Conservation (phyloP, 2,797 vertebrate species). For the Amazona finschi region DNA sequence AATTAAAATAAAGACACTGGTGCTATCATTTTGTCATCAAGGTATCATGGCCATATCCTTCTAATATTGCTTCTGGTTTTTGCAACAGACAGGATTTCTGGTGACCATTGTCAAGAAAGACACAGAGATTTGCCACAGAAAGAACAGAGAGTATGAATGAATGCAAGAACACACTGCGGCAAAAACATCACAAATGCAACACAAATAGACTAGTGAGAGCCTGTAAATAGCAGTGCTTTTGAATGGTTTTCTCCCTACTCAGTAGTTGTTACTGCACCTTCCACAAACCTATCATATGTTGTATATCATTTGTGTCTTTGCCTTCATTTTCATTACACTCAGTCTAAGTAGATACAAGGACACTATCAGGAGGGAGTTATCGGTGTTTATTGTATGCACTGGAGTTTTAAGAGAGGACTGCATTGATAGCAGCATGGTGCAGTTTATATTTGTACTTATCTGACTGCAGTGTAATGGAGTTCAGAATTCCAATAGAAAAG, state of each 20-base stretch:
- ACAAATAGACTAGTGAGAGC: background rate
- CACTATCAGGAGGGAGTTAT: constrained; percentile 33
- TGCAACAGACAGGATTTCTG: background rate
- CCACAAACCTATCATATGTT: background rate
- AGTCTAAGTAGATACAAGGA: constrained; percentile 20
- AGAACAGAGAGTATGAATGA: background rate
- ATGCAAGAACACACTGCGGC: background rate
- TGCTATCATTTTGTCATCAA: background rate
- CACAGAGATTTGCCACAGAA: background rate
- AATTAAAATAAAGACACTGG: background rate
- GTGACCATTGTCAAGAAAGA: background rate
- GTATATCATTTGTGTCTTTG: background rate
- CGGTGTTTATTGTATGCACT: background rate
- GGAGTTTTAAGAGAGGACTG: constrained; percentile 23
- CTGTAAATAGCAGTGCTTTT: background rate
- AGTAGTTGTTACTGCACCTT: background rate
- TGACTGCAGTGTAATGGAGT: background rate
- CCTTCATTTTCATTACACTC: constrained; percentile 29
- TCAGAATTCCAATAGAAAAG: constrained; percentile 11
- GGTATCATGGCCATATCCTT: background rate
- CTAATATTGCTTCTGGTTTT: background rate
- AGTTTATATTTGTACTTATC: constrained; percentile 39
- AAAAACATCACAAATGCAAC: constrained; percentile 1
- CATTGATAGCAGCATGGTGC: background rate
- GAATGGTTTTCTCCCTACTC: background rate